These are phyloP conservation scores for Himalopsyche kuldschensis DNA, from an alignment of 2,888 invertebrate species.

Conservation along the genomic window DNA sequence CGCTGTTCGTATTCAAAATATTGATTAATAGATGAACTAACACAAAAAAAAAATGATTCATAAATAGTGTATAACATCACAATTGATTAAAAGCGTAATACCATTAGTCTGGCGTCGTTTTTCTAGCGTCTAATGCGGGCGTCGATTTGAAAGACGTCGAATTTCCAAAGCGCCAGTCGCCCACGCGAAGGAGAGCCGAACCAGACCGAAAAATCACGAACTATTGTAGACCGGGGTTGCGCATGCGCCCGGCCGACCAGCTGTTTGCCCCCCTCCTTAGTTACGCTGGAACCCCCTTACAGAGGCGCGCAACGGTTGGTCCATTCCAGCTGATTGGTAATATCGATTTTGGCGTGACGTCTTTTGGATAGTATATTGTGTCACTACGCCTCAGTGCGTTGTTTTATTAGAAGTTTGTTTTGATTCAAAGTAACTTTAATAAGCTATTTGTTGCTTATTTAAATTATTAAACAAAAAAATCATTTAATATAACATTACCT, in stretches of 20 bases:
- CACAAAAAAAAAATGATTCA: no score
- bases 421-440: no score
- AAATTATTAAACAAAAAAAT: no score
- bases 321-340: background rate
- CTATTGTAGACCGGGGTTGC: background rate
- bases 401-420: no score
- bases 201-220: background rate
- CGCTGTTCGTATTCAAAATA: no score
- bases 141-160: background rate
- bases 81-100: no score
- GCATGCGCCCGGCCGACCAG: background rate
- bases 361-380: background rate
- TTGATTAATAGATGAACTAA: no score
- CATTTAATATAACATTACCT: no score
- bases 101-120: background rate
- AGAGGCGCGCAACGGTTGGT: background rate
- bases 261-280: background rate
- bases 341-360: background rate
- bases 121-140: background rate
- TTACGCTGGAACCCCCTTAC: background rate
- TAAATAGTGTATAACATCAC: no score
- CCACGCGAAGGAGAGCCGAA: background rate
- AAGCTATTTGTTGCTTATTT: no score
- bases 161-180: background rate
- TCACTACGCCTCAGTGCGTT: no score